phyloP scores from a whole-genome alignment of 2,797 vertebrate genomes.

The Crenuchus spilurus region DNA sequence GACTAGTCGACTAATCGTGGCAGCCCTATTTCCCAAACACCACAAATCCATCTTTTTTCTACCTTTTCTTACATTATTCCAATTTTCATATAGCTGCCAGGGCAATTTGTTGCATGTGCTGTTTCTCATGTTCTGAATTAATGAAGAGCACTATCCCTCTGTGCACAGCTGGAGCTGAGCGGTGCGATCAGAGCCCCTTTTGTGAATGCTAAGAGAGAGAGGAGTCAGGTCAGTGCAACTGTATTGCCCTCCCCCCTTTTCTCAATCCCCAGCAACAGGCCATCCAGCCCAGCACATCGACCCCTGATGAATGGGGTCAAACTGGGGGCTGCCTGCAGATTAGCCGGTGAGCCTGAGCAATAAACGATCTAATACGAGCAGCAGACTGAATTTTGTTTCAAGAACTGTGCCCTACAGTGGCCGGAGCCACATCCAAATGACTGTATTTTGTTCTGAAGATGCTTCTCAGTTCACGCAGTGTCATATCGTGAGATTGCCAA shows the following conservation, averaged over 20 bases:
- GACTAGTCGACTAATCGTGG: no score
- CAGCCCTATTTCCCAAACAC: no score
- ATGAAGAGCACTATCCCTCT: slow-evolving; percentile 38
- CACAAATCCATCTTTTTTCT: neutral
- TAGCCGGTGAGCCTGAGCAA: slow-evolving; percentile 43
- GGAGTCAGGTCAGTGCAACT: slow-evolving; percentile 57
- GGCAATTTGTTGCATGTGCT: slow-evolving; percentile 49
- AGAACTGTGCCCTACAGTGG: slow-evolving; percentile 6
- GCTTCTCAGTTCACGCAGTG: neutral
- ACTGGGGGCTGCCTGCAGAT: slow-evolving; percentile 47
- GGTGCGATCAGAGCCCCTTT: slow-evolving; percentile 25
- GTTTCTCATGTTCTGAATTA: slow-evolving; percentile 36
- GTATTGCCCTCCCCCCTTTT: slow-evolving; percentile 33
- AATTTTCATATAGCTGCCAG: slow-evolving; percentile 30
- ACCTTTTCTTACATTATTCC: neutral
- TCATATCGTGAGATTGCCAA: neutral
- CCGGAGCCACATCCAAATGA: slow-evolving; percentile 23
- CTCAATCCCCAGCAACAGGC: slow-evolving; percentile 27
- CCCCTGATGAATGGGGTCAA: slow-evolving; percentile 58
- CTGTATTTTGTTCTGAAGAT: slow-evolving; percentile 18
- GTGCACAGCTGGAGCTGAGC: slow-evolving; percentile 45
- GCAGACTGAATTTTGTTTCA: slow-evolving; percentile 26
- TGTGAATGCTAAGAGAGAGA: slow-evolving; percentile 48
- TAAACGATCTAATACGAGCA: slow-evolving; percentile 46
- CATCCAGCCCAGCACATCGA: slow-evolving; percentile 47